Conservation (phyloP, 1,140 invertebrate genomes). For the Heterodera carotae region DNA sequence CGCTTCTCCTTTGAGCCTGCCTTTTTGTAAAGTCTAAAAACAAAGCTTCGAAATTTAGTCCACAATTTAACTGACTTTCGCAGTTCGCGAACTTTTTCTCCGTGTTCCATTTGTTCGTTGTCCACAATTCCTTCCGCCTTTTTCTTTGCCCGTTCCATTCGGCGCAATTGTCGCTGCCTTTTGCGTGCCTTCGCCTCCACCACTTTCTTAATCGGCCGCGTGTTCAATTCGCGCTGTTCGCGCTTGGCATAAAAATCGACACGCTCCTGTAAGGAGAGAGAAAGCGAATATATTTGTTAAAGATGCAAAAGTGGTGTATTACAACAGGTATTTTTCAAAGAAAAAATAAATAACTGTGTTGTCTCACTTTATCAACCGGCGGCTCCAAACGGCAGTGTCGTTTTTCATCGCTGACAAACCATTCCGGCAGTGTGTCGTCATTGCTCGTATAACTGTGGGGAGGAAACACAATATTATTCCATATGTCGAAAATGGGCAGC, state of each 20-base stretch:
- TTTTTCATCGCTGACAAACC: constrained; percentile 92
- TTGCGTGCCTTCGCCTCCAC: constrained; percentile 96
- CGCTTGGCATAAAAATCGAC: constrained; percentile 70
- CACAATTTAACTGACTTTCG: constrained; percentile 73
- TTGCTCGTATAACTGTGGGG: constrained; percentile 69
- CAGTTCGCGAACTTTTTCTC: constrained; percentile 87
- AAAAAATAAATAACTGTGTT: too few species aligned
- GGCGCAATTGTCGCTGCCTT: constrained; percentile 76
- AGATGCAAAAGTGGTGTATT: too few species aligned
- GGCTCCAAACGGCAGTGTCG: constrained; percentile 81
- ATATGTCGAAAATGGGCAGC: constrained; percentile 34
- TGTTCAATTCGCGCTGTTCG: constrained; percentile 81
- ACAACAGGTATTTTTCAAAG: too few species aligned
- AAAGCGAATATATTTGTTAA: too few species aligned
- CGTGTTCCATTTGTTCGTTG: constrained; percentile 81
- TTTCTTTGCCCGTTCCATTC: constrained; percentile 90
- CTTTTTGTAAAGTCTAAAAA: constrained; percentile 84
- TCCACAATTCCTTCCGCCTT: constrained; percentile 88
- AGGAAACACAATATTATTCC: too few species aligned
- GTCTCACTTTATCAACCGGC: constrained; percentile 76
- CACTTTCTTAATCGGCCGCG: constrained; percentile 93
- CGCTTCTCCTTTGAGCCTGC: constrained; percentile 75
- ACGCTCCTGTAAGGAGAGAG: too few species aligned
- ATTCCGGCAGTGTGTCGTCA: constrained; percentile 86
- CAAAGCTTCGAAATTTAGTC: constrained; percentile 27